phyloP scores from a whole-genome alignment of 2,113 vertebrate genomes.

The Serranochromis macrocephalus region DNA sequence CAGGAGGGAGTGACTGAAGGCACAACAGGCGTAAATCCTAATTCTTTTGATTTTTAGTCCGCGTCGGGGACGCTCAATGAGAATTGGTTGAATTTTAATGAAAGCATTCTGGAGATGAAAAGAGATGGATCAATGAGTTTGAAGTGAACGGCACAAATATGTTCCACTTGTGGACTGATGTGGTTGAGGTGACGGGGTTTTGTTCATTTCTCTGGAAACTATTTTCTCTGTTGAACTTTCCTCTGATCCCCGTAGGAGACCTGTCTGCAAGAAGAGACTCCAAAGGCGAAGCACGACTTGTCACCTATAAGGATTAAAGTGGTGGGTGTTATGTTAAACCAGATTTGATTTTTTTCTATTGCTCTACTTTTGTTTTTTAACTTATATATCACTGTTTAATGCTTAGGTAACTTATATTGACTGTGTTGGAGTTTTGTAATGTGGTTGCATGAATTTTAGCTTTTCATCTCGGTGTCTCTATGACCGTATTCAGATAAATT shows the following conservation, averaged over 20 bases:
- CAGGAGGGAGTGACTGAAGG: background rate
- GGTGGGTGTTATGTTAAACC: constrained; percentile 46
- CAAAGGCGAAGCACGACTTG: constrained; percentile 63
- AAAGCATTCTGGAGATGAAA: background rate
- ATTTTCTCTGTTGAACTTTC: background rate
- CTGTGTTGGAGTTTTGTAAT: background rate
- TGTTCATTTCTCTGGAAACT: background rate
- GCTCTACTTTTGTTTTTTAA: background rate
- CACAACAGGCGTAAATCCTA: background rate
- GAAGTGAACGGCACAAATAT: background rate
- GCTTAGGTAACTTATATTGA: background rate
- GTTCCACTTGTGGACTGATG: background rate
- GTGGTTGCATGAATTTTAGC: constrained; percentile 24
- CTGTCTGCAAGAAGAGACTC: constrained; percentile 64
- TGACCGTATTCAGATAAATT: background rate
- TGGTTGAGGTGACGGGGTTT: background rate
- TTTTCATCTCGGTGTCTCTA: background rate
- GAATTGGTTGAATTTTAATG: background rate
- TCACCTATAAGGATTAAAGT: constrained; percentile 73
- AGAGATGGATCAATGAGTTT: background rate
- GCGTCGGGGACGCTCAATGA: background rate
- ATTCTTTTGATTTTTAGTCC: background rate
- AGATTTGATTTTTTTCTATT: background rate
- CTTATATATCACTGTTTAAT: background rate
- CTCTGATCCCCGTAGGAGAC: constrained; percentile 57